Conservation (phyloP, 2,888 invertebrate species). For the Julus scandinavius region DNA sequence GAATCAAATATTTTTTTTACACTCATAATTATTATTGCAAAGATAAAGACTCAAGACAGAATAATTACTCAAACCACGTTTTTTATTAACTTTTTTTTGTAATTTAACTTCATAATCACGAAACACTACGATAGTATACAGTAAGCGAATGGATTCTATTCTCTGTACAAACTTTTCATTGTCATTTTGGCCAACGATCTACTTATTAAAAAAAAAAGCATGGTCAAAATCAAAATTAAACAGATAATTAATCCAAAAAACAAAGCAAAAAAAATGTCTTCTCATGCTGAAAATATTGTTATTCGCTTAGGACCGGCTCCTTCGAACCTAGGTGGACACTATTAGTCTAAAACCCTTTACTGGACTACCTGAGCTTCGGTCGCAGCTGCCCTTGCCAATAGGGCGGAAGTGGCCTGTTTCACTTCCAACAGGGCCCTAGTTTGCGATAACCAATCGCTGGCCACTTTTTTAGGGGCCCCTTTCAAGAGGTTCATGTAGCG, state of each 20-base stretch:
- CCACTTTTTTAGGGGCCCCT: conserved; percentile 88
- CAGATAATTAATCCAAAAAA: background rate
- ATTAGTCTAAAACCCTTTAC: background rate
- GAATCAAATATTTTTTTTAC: too few relatives aligned
- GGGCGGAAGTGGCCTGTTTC: conserved; percentile 86
- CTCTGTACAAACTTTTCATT: background rate
- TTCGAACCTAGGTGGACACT: background rate
- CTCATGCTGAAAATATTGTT: too few relatives aligned
- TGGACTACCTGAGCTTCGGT: conserved; percentile 68
- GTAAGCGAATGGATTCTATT: background rate
- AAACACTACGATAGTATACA: background rate
- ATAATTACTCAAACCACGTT: too few relatives aligned
- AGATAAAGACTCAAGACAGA: too few relatives aligned
- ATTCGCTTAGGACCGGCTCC: background rate
- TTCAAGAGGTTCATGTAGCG: conserved; percentile 86
- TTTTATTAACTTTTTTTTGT: too few relatives aligned
- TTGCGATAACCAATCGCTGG: conserved; percentile 87
- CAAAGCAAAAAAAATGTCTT: too few relatives aligned
- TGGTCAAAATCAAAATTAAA: background rate
- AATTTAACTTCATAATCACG: too few relatives aligned
- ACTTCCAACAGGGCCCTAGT: conserved; percentile 85
- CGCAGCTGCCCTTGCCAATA: conserved; percentile 89
- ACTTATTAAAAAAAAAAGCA: background rate
- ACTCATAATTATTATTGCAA: too few relatives aligned
- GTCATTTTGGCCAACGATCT: background rate